phyloP scores from a whole-genome alignment of 2,113 vertebrate species.

The Dicentrarchus labrax region DNA sequence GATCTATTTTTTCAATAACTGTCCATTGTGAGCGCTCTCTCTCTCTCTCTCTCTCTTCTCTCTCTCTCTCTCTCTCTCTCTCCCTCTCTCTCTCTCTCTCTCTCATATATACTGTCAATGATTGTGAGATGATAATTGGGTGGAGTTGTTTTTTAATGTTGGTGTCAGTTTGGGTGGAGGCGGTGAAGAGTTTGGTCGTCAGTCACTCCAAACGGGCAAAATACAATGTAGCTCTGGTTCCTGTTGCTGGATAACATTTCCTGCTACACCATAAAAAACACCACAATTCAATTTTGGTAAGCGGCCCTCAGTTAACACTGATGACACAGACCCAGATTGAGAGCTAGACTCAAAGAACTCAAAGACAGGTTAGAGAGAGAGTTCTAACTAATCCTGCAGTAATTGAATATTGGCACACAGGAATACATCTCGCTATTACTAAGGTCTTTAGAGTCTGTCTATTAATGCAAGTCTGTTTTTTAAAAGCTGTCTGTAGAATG shows the following conservation, averaged over 20 bases:
- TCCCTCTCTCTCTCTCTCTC: no score
- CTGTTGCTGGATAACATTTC: not conserved
- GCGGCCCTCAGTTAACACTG: not conserved
- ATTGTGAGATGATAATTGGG: no score
- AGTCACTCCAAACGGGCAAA: not conserved
- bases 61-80: no score
- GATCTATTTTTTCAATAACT: no score
- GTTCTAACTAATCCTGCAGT: not conserved
- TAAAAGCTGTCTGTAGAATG: not conserved
- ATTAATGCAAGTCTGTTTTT: not conserved
- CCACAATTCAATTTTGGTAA: not conserved
- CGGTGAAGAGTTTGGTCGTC: not conserved
- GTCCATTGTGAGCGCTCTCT: no score
- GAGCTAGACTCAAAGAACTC: not conserved
- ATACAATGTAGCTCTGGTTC: not conserved
- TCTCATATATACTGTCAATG: no score
- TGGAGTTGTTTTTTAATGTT: no score
- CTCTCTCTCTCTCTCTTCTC: no score
- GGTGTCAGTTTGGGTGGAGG: not conserved
- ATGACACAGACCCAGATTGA: not conserved
- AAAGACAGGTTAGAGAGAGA: not conserved
- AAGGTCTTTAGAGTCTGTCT: not conserved
- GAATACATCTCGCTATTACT: not conserved
- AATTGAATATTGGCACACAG: constrained; percentile 1
- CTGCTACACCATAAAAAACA: not conserved